A percentile compares a stretch with the other conserved stretches of the same genome.
Evolutionary conservation across 1,140 invertebrate genomes (phyloP).

Genomic region (Parapsyche elsis): DNA sequence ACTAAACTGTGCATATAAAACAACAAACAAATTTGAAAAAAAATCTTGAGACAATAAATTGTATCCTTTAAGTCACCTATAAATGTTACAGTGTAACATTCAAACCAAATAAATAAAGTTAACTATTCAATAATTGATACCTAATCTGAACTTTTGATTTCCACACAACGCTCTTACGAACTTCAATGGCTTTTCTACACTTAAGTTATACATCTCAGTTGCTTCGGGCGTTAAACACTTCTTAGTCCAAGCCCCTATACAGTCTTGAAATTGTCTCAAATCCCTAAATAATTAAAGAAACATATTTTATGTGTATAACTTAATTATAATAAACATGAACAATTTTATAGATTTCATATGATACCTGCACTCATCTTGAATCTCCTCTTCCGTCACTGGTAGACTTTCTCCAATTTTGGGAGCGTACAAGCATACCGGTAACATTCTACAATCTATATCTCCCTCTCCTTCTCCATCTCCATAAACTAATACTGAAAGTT

Average conservation of each 20-base stretch:
- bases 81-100: no score
- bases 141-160: conserved; percentile 14
- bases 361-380: conserved; percentile 3
- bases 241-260: background rate
- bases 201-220: background rate
- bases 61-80: no score
- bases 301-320: background rate
- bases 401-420: conserved; percentile 20
- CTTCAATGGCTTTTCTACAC: background rate
- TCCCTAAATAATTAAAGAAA: background rate
- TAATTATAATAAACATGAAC: background rate
- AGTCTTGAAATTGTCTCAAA: background rate
- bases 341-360: background rate
- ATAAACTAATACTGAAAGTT: no score
- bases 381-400: conserved; percentile 9
- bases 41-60: no score
- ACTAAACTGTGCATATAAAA: no score
- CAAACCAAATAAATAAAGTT: background rate
- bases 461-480: no score
- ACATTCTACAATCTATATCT: background rate
- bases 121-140: background rate
- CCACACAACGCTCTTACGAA: conserved; percentile 5
- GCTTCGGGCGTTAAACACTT: background rate
- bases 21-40: no score
- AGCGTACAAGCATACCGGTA: background rate